A percentile compares a stretch with the other conserved stretches of the same genome.
These are phyloP conservation scores for Sebastolobus alascanus DNA, from an alignment of 2,797 vertebrate species.

Conservation along the genomic window DNA sequence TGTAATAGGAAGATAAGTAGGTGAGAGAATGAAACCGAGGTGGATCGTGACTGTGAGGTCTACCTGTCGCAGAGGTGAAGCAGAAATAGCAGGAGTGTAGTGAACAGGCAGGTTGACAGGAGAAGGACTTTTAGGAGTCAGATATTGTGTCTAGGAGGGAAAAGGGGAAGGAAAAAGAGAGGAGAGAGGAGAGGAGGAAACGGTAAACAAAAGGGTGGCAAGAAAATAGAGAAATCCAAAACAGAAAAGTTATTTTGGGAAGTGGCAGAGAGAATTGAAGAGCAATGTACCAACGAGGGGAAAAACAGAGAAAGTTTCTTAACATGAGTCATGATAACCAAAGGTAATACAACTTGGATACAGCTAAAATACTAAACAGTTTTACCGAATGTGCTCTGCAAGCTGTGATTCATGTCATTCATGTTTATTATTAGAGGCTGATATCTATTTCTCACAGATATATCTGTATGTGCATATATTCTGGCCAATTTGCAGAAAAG, in stretches of 20 bases:
- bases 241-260: neutral
- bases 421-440: neutral
- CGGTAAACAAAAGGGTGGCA: neutral
- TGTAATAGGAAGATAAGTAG: neutral
- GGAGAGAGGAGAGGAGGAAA: constrained; percentile 5
- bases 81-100: constrained; percentile 85
- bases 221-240: neutral
- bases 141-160: constrained; percentile 57
- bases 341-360: neutral
- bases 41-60: neutral
- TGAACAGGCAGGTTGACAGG: constrained; percentile 83
- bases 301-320: neutral
- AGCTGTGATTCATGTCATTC: neutral
- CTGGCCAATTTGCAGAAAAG: neutral
- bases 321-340: neutral
- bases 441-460: neutral
- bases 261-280: neutral
- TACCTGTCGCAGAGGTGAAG: constrained; percentile 86
- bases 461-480: neutral
- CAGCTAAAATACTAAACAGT: neutral
- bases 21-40: neutral
- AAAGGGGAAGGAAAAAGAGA: neutral
- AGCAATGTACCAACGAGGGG: too few species aligned
- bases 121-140: constrained; percentile 75
- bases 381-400: neutral